Percentiles rank a stretch among this genome's conserved stretches.
Conservation (phyloP, 2,797 vertebrate genomes). For the Yasuhikotakia modesta region DNA sequence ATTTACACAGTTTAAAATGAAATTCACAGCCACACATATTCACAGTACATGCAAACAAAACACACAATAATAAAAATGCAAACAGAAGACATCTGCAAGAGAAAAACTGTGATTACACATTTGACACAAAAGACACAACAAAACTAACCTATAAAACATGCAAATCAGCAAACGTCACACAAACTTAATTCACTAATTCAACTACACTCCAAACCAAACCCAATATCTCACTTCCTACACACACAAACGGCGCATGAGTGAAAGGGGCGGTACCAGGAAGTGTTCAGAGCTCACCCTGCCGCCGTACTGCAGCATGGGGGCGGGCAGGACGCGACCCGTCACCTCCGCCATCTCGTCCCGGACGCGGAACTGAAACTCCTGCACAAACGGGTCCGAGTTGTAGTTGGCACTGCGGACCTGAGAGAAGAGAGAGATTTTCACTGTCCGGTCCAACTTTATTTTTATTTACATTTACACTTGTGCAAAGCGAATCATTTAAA, state of each 20-base stretch:
- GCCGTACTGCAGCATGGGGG: slow-evolving; percentile 96
- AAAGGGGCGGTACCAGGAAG: slow-evolving; percentile 70
- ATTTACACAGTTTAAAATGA: too few relatives aligned
- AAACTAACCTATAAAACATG: background rate
- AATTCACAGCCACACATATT: background rate
- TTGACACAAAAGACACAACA: slow-evolving; percentile 30
- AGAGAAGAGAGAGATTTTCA: background rate
- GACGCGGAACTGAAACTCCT: slow-evolving; percentile 97
- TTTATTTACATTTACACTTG: too few relatives aligned
- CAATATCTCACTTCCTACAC: slow-evolving; percentile 12
- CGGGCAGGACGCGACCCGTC: slow-evolving; percentile 92
- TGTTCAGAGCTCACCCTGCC: slow-evolving; percentile 88
- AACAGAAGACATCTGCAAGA: background rate
- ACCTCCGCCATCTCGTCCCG: slow-evolving; percentile 97
- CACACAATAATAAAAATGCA: background rate
- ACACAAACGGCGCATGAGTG: slow-evolving; percentile 51
- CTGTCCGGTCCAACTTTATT: too few relatives aligned
- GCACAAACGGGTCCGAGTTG: slow-evolving; percentile 92
- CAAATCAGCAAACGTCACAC: background rate
- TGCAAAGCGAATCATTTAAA: too few relatives aligned
- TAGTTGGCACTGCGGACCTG: slow-evolving; percentile 97
- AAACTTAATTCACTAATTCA: background rate
- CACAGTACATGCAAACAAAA: background rate
- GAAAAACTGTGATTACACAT: background rate
- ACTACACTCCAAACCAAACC: background rate